Evolutionary conservation across 2,888 invertebrate species (phyloP), one percentile per base, ranked within the genome.

Genomic region (Mimachlamys varia): DNA sequence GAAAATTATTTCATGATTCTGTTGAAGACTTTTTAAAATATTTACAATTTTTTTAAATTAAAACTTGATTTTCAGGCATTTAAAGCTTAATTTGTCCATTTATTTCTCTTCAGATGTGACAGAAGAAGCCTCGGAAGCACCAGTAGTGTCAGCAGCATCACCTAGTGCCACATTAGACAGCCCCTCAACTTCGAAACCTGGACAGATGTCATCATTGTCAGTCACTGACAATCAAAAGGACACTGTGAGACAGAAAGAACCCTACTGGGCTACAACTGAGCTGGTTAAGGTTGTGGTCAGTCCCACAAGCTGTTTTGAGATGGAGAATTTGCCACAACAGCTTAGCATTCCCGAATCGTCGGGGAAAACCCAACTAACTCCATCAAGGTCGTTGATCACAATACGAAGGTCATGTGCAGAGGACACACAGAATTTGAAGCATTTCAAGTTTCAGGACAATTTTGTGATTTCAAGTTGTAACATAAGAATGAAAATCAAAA

Each of bases 381-480:
- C 94, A 0, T 94, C 94, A 12, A 91, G 94, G 33, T 93, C 94
- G n/a, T 91, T 94, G 53, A 88, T 94, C 37, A 94, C 93, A 17
- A 92, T 94, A 49, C 89, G 92, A 50, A 90, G 94, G 58, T 92
- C 92, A 17, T 92, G 93, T 33, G 92, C 92, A 5, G 89, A 90
- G 17, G 91, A 92, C 15, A 88, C 92, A 89, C 92, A 92, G n/a
- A 92, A 93, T 44, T 89, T 94, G 17, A 92, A 93, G 44, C 90
- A 94, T 44, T 93, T 93, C 62, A 94, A 94, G 90, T 93, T 94
- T n/a, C 94, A 94, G 90, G 94, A 95, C 88, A 94, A 95, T 89
- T 94, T 95, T 92, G 94, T 95, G 13, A 94, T 95, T 22, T 93
- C 94, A 49, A 93, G 94, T 0, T 94, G 94, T 87, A 88, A 88